Conservation (phyloP, 2,113 vertebrate genomes). For the Pardalotus punctatus region DNA sequence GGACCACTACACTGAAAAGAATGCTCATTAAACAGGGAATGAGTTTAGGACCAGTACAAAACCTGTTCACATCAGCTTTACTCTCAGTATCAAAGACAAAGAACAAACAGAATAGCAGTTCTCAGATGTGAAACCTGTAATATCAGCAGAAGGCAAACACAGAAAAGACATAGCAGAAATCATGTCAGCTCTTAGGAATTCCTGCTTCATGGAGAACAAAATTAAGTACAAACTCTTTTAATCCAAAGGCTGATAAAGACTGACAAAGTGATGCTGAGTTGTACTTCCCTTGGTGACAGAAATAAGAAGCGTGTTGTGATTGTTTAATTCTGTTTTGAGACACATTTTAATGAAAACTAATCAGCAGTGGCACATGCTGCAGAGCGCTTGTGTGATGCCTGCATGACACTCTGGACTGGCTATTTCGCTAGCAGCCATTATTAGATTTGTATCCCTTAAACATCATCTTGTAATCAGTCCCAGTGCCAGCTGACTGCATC, state of each 20-base stretch:
- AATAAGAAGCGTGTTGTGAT: background rate
- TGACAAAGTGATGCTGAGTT: background rate
- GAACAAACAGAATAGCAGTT: background rate
- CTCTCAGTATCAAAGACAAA: background rate
- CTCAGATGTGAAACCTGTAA: background rate
- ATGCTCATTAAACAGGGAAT: background rate
- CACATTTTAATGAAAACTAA: background rate
- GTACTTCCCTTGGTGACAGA: background rate
- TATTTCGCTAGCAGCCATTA: background rate
- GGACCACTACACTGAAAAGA: background rate
- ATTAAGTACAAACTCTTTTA: background rate
- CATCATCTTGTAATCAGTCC: background rate
- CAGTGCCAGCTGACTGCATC: background rate
- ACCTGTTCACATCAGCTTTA: background rate
- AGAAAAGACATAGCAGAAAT: background rate
- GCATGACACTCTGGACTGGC: background rate
- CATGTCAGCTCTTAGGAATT: background rate
- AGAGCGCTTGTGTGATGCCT: background rate
- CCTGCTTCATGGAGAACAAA: background rate
- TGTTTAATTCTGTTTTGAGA: background rate
- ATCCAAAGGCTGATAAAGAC: background rate
- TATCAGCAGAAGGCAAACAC: background rate
- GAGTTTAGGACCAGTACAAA: background rate
- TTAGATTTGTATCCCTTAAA: background rate
- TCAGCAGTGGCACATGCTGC: background rate